phyloP scores from a whole-genome alignment of 2,797 vertebrate species.

The Sebastes itinus region DNA sequence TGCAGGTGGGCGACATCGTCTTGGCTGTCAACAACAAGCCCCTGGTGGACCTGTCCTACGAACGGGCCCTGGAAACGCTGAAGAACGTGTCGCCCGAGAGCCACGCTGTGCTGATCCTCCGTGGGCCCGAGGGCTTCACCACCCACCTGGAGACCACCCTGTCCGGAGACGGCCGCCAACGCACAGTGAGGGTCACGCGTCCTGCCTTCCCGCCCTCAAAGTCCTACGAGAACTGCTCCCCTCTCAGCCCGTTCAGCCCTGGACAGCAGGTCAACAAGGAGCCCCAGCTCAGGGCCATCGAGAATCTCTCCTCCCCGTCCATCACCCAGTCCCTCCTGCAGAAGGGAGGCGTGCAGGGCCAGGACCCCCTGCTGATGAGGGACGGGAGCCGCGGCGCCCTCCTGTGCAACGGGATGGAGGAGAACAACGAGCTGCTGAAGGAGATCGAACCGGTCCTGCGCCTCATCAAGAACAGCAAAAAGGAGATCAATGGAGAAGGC shows the following conservation, averaged over 20 bases:
- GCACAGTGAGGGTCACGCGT: conserved; percentile 91
- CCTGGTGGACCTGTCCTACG: conserved; percentile 93
- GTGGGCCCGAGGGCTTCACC: conserved; percentile 96
- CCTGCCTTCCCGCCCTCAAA: conserved; percentile 81
- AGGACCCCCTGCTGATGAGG: conserved; percentile 78
- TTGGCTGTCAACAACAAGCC: conserved; percentile 95
- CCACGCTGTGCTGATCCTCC: conserved; percentile 93
- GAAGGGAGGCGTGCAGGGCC: conserved; percentile 71
- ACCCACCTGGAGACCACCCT: conserved; percentile 98
- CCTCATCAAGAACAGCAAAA: conserved; percentile 87
- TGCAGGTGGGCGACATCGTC: conserved; percentile 97
- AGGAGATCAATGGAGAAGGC: conserved; percentile 82
- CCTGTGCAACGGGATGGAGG: conserved; percentile 85
- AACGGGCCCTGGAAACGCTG: conserved; percentile 91
- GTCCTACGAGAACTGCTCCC: conserved; percentile 84
- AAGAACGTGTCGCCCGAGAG: conserved; percentile 92
- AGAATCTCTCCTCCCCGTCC: conserved; percentile 80
- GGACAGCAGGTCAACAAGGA: conserved; percentile 83
- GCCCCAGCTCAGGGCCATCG: conserved; percentile 78
- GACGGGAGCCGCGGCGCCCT: conserved; percentile 62
- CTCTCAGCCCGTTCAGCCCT: conserved; percentile 50
- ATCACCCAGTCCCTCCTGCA: conserved; percentile 72
- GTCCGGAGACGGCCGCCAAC: conserved; percentile 90
- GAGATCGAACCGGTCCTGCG: conserved; percentile 94
- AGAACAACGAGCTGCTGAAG: conserved; percentile 90